A percentile compares a stretch with the other conserved stretches of the same genome.
These are phyloP conservation scores for Zootoca vivipara DNA, from an alignment of 2,113 vertebrate species.

Conservation along the genomic window DNA sequence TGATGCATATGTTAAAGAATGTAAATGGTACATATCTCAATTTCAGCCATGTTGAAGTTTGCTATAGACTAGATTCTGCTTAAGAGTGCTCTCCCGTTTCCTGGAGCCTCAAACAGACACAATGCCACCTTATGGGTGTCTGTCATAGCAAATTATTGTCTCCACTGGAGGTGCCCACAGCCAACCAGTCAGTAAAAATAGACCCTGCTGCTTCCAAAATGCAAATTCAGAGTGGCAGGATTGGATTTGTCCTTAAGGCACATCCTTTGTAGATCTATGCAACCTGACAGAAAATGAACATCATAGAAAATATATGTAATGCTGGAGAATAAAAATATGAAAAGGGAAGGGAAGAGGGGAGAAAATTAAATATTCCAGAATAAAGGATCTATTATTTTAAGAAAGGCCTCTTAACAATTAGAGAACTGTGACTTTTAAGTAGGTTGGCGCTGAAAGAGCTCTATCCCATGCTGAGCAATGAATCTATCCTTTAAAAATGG, in stretches of 20 bases:
- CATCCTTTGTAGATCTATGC: not conserved
- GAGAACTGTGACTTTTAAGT: not conserved
- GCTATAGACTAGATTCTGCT: not conserved
- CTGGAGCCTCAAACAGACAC: not conserved
- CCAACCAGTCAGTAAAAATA: not conserved
- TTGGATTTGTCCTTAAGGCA: not conserved
- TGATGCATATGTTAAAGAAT: not conserved
- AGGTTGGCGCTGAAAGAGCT: not conserved
- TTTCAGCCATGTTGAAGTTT: not conserved
- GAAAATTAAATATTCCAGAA: not conserved
- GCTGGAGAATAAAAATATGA: not conserved
- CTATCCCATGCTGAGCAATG: not conserved
- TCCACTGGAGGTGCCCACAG: not conserved
- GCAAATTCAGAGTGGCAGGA: slow-evolving; percentile 6
- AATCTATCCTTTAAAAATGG: not conserved
- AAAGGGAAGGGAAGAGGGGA: not conserved
- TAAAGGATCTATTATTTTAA: not conserved
- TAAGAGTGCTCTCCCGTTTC: not conserved
- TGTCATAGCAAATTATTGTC: slow-evolving; percentile 24
- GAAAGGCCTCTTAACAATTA: not conserved
- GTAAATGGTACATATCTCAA: not conserved
- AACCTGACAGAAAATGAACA: not conserved
- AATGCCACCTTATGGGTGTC: not conserved
- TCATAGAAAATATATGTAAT: not conserved
- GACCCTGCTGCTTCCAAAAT: slow-evolving; percentile 11